These are phyloP conservation scores for Gavialis gangeticus DNA, from an alignment of 2,113 vertebrate genomes.

Conservation along the genomic window DNA sequence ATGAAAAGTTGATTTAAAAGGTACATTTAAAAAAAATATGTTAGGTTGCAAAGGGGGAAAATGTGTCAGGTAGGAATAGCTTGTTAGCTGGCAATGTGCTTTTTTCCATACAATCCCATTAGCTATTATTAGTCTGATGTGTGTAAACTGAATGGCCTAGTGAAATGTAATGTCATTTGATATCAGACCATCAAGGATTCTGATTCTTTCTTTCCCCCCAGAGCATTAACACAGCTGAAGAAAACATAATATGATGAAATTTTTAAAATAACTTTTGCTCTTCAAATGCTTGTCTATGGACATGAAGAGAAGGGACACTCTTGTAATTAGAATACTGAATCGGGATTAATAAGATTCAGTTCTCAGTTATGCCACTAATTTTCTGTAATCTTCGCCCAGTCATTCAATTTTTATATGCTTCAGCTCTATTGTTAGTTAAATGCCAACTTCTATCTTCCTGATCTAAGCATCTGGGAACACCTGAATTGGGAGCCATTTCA, in stretches of 20 bases:
- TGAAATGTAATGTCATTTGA: neutral
- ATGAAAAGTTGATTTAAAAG: neutral
- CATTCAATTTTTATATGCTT: neutral
- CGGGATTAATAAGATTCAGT: neutral
- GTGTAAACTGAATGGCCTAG: neutral
- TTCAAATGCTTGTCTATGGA: neutral
- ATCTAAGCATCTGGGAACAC: no score
- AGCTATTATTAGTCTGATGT: neutral
- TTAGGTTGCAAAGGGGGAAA: neutral
- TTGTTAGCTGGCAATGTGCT: neutral
- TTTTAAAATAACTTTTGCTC: neutral
- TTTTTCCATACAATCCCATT: neutral
- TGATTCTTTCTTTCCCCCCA: neutral
- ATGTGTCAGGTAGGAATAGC: neutral
- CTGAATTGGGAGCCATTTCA: no score
- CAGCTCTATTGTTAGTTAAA: neutral
- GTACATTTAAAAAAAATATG: neutral
- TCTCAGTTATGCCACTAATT: neutral
- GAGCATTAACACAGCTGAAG: neutral
- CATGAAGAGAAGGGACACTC: neutral
- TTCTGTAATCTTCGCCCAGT: neutral
- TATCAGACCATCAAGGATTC: neutral
- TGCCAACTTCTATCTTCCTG: no score
- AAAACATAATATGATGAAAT: neutral
- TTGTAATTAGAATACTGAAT: neutral